A percentile compares a stretch with the other conserved stretches of the same genome.
These are phyloP conservation scores for Poeciliopsis prolifica DNA, from an alignment of 2,113 vertebrate species.

Conservation along the genomic window DNA sequence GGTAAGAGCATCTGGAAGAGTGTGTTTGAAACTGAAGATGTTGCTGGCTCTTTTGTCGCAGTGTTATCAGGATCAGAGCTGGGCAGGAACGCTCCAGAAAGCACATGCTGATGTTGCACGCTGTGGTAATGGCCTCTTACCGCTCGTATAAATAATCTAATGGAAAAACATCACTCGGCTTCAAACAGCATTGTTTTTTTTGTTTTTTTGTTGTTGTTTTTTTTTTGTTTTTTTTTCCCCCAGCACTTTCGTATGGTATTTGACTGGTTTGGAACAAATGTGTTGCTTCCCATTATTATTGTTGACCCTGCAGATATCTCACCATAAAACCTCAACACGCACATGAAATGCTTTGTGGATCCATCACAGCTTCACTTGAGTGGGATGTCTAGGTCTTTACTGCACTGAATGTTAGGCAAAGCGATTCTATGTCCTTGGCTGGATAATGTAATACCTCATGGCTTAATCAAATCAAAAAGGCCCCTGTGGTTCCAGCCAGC, in stretches of 20 bases:
- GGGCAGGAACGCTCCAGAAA: constrained; percentile 70
- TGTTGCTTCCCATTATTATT: constrained; percentile 24
- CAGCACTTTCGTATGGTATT: constrained; percentile 48
- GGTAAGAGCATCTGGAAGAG: constrained; percentile 46
- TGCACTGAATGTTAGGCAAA: constrained; percentile 39
- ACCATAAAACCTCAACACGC: constrained; percentile 7
- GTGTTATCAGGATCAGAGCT: constrained; percentile 76
- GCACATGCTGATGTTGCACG: constrained; percentile 77
- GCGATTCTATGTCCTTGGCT: constrained; percentile 57
- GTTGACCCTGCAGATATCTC: constrained; percentile 30
- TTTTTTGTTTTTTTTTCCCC: neutral
- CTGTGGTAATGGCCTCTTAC: constrained; percentile 73
- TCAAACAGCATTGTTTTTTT: constrained; percentile 21
- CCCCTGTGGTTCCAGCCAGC: constrained; percentile 22
- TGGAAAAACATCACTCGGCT: constrained; percentile 64
- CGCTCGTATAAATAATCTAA: constrained; percentile 74
- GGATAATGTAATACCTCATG: constrained; percentile 35
- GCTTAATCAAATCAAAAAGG: constrained; percentile 41
- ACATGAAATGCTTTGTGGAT: constrained; percentile 19
- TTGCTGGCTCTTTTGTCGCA: constrained; percentile 79
- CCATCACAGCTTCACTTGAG: constrained; percentile 40
- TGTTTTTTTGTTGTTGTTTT: neutral
- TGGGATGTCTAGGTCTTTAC: constrained; percentile 33
- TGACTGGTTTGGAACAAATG: constrained; percentile 56
- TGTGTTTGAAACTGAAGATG: constrained; percentile 70